Conservation (phyloP, 2,888 invertebrate genomes). For the Chouioia cunea region DNA sequence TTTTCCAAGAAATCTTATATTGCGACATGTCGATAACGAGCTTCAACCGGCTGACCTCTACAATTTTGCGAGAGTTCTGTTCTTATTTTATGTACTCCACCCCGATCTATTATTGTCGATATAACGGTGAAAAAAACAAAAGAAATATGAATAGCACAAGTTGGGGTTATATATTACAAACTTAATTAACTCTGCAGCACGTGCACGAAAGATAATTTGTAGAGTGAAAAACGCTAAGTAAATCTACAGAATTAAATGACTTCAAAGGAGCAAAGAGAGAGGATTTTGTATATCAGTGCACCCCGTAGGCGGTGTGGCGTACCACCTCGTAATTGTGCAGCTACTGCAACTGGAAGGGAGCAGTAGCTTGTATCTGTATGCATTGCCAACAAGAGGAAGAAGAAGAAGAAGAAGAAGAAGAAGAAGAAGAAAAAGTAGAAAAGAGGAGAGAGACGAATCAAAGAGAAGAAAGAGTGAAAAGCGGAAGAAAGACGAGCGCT, state of each 20-base stretch:
- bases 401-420: conserved; percentile 16
- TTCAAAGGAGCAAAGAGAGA: conserved; percentile 16
- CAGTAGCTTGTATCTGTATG: conserved; percentile 1
- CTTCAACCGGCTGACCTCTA: background rate
- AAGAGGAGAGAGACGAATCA: conserved; percentile 1
- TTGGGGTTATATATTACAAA: too few relatives aligned
- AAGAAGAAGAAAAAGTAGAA: conserved; percentile 30
- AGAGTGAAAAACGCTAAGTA: background rate
- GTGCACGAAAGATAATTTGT: background rate
- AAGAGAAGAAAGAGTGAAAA: conserved; percentile 32
- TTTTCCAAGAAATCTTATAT: conserved; percentile 27
- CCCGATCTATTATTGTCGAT: too few relatives aligned
- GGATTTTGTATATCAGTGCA: conserved; percentile 18
- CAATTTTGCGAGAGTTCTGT: too few relatives aligned
- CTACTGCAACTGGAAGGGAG: conserved; percentile 35
- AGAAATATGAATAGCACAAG: too few relatives aligned
- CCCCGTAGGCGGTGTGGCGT: background rate
- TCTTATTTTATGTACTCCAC: too few relatives aligned
- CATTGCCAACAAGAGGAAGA: background rate
- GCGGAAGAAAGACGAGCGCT: conserved; percentile 29
- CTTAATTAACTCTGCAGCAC: too few relatives aligned
- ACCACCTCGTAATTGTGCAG: conserved; percentile 25
- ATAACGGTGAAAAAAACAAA: too few relatives aligned
- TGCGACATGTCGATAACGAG: conserved; percentile 9
- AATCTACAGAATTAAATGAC: conserved; percentile 23